Base-by-base conservation (phyloP, 92 coral and sea anemone species). In the Virgularia gustaviana region DNA sequence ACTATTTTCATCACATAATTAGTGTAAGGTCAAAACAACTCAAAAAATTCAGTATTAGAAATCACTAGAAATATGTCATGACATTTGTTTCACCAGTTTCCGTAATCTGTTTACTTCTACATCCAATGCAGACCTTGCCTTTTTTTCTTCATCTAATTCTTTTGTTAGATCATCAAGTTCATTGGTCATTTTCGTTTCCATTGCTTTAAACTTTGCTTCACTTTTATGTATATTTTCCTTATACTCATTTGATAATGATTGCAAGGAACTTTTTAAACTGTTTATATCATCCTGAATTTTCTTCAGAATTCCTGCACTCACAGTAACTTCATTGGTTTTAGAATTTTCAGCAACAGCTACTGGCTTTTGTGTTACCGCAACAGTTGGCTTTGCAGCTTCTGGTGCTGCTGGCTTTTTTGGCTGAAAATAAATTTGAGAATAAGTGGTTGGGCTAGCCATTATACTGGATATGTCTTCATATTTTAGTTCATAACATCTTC, bases 101-200 rank as follows among this genome's bases (percentile, higher is more conserved):
- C 61, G 87, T 44, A 94, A 9, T 63, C 96, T 81, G 47, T 89
- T 89, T 13, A 94, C 47, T 76, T 94, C 99, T 54, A 94, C 88
- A 73, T 94, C 85, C 36, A 90, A 78, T 25, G 84, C 81, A 0
- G 99, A 96, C 70, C 77, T 82, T 77, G 81, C 83, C 62, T 79
- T 94, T 73, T 83, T 81, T 75, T 90, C 96, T 38, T 94, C 99
- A 39, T 94, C 96, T 30, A 94, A 80, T 71, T 94, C 99, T 73
- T 43, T 87, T 8, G 89, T 94, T 11, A 94, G 75, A 25, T 70
- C 73, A 49, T 90, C 99, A 5, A 94, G 80, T 35, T 90, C 90
- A 9, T 59, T 65, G 19, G 28, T 32, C 10, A 84, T 43, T 45
- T 85, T 87, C 12, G 83, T 88, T 41, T 87, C 95, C 33, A 88